These are phyloP conservation scores for Aleiodes testaceus DNA, from an alignment of 2,888 invertebrate species.

Conservation along the genomic window DNA sequence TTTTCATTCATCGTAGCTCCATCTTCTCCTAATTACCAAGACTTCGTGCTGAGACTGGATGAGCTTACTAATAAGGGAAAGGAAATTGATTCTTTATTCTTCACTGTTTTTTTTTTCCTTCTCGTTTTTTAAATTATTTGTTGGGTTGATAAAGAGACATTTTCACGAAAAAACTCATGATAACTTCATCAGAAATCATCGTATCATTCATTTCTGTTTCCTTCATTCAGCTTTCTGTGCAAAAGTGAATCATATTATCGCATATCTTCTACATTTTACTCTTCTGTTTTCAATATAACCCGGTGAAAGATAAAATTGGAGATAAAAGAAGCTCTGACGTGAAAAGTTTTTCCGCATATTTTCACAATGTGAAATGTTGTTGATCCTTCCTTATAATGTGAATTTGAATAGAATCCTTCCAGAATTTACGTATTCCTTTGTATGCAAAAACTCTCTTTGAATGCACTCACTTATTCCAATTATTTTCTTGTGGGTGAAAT, in stretches of 20 bases:
- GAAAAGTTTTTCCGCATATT: slow-evolving; percentile 17
- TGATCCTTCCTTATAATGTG: not conserved
- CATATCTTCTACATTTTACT: not conserved
- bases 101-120: not conserved
- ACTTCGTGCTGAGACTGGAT: slow-evolving; percentile 42
- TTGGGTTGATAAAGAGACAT: not conserved
- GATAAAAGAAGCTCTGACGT: not conserved
- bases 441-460: not conserved
- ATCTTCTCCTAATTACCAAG: slow-evolving; percentile 54
- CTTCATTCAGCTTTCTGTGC: too few species aligned
- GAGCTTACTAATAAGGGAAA: slow-evolving; percentile 48
- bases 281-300: not conserved
- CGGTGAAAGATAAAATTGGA: too few species aligned
- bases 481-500: slow-evolving; percentile 5
- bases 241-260: too few species aligned
- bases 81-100: slow-evolving; percentile 51
- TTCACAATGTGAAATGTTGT: not conserved
- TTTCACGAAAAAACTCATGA: too few species aligned
- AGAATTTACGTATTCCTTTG: not conserved
- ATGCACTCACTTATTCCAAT: slow-evolving; percentile 10
- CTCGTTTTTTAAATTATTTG: not conserved
- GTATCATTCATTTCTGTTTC: too few species aligned
- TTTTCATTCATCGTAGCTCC: slow-evolving; percentile 40
- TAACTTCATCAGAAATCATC: too few species aligned
- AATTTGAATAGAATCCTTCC: slow-evolving; percentile 3